phyloP scores from a whole-genome alignment of 2,113 vertebrate genomes.

The Apus apus region DNA sequence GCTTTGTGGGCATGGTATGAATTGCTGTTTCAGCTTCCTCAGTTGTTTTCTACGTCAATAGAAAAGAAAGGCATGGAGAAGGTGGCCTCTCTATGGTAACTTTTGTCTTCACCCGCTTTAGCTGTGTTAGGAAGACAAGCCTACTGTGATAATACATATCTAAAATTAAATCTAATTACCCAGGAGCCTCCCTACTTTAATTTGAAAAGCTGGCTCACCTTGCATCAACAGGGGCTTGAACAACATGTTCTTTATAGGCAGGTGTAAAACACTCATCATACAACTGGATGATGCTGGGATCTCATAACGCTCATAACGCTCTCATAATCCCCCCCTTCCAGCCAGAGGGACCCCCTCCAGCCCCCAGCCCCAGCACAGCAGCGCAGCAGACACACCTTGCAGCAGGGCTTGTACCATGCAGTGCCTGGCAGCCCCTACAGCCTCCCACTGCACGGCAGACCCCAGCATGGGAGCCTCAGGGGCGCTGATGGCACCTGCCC shows the following conservation, averaged over 20 bases:
- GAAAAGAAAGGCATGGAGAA: neutral
- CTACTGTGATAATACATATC: neutral
- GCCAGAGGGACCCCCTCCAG: neutral
- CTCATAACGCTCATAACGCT: accelerated
- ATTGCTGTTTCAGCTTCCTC: neutral
- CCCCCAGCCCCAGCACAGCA: accelerated
- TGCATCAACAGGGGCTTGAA: neutral
- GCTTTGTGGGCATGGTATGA: neutral
- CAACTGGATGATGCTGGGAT: neutral
- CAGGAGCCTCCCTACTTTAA: neutral
- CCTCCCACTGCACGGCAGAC: neutral
- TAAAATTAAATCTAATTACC: neutral
- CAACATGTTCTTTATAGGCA: neutral
- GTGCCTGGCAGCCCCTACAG: neutral
- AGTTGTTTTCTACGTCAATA: neutral
- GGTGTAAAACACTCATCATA: accelerated
- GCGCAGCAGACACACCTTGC: too few relatives aligned
- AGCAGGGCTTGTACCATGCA: accelerated
- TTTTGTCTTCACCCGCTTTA: neutral
- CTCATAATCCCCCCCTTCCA: neutral
- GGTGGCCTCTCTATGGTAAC: neutral
- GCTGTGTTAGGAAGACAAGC: neutral
- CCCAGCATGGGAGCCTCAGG: accelerated
- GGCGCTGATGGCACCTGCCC: neutral
- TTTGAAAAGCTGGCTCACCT: neutral